A percentile compares a stretch with the other conserved stretches of the same genome.
These are phyloP conservation scores for Tauraco erythrolophus DNA, from an alignment of 2,113 vertebrate species.

Conservation along the genomic window DNA sequence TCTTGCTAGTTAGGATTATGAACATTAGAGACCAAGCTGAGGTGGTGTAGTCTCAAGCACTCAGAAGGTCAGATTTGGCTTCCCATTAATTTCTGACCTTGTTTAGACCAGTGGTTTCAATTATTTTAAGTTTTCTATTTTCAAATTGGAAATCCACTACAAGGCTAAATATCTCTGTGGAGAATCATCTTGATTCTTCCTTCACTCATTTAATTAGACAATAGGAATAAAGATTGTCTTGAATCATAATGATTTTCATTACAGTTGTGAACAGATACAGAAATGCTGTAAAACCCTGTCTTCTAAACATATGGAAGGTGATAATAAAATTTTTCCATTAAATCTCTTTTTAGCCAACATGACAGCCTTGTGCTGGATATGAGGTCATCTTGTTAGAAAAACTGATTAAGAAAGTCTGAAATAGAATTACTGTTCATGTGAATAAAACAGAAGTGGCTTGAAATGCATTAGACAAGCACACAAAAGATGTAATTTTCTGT, in stretches of 20 bases:
- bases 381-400: not conserved
- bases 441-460: not conserved
- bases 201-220: not conserved
- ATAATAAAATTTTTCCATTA: not conserved
- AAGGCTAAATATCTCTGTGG: not conserved
- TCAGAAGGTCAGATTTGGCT: not conserved
- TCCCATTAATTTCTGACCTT: not conserved
- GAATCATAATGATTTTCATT: not conserved
- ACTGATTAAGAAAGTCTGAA: not conserved
- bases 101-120: not conserved
- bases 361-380: not conserved
- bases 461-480: not conserved
- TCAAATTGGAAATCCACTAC: not conserved
- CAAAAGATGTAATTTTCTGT: not conserved
- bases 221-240: not conserved
- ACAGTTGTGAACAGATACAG: not conserved
- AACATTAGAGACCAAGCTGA: not conserved
- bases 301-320: not conserved
- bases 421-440: not conserved
- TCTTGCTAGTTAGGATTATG: not conserved
- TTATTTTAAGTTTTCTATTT: not conserved
- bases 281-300: not conserved
- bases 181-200: not conserved
- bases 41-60: not conserved
- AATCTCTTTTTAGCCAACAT: not conserved